Percentiles rank a stretch among this genome's conserved stretches.
These are phyloP conservation scores for Anaspis maculata DNA, from an alignment of 2,888 invertebrate species.

Conservation along the genomic window DNA sequence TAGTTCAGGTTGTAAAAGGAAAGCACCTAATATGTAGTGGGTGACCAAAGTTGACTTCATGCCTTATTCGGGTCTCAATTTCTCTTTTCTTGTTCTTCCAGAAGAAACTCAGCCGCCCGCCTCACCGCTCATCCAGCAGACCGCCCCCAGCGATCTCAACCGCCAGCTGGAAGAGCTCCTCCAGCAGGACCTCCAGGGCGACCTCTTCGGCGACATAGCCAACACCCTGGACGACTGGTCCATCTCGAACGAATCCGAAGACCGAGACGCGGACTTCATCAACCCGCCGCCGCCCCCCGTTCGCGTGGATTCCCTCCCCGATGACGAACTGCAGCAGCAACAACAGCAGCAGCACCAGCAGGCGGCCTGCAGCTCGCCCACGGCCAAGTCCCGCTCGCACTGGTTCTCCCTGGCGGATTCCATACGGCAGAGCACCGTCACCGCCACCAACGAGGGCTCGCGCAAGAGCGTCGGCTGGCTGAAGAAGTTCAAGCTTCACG, in stretches of 20 bases:
- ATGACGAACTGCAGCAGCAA: slow-evolving; percentile 39
- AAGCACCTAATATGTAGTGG: too few relatives aligned
- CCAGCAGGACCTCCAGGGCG: slow-evolving; percentile 60
- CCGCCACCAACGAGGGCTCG: not conserved
- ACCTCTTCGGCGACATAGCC: slow-evolving; percentile 55
- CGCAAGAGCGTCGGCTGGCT: slow-evolving; percentile 39
- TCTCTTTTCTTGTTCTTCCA: too few relatives aligned
- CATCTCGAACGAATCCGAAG: slow-evolving; percentile 43
- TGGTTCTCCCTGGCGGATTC: slow-evolving; percentile 22
- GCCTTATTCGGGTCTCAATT: too few relatives aligned
- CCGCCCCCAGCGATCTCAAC: slow-evolving; percentile 14
- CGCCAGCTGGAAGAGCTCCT: slow-evolving; percentile 58
- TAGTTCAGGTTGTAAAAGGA: too few relatives aligned
- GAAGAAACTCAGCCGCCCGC: too few relatives aligned
- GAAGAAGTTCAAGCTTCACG: slow-evolving; percentile 34
- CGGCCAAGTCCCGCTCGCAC: slow-evolving; percentile 27
- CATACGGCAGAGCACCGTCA: not conserved
- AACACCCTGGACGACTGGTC: slow-evolving; percentile 43
- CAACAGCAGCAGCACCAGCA: slow-evolving; percentile 8
- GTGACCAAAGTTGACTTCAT: too few relatives aligned
- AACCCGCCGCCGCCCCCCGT: slow-evolving; percentile 49
- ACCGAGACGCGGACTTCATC: slow-evolving; percentile 34
- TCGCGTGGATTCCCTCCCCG: slow-evolving; percentile 55
- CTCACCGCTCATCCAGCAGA: too few relatives aligned
- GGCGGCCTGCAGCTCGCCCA: slow-evolving; percentile 9